Evolutionary conservation across 2,888 invertebrate species (phyloP), one percentile per base, ranked within the genome.

Genomic region (Listrodromus nycthemerus): DNA sequence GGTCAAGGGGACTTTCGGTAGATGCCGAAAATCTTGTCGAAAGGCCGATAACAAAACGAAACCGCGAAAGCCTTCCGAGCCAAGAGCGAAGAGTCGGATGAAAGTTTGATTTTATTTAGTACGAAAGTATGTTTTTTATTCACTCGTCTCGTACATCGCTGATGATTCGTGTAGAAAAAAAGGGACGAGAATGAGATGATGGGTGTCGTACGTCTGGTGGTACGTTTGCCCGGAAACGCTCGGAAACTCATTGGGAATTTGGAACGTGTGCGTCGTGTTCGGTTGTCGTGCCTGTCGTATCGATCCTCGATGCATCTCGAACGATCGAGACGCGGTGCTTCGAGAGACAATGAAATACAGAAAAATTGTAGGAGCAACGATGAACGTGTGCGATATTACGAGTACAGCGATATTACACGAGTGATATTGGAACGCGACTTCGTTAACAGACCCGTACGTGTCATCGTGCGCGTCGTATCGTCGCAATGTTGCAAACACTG

Each of bases 21-120:
- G 85, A 50, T 65, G 80, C 6, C 87, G 86, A 27, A 89, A 88
- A 37, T 82, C 87, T 58, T 84, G 78, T 69, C 85, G 83, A 21
- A 88, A 85, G 50, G 73, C 78, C 19, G 89, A 91, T 10, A 86
- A n/a, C 27, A 84, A 88, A 45, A 85, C 75, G n/a, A 91, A 90
- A 82, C 48, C 82, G 19, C 86, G 87, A 37, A 90, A 88, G 87
- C 86, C 87, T 85, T 83, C 88, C 81, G 89, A 86, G 33, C 69
- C 85, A 13, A 89, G 88, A 71, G 80, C 84, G 41, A 85, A 85
- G 33, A 86, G 61, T 65, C 85, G 86, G 77, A 85, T 3, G 37
- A 21, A 61, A 0, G 16, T 16, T 27, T 63, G 8, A 45, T 21
- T 19, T 4, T n/a, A n/a, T n/a, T n/a, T n/a, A n/a, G n/a, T n/a